Evolutionary conservation across 2,888 invertebrate species (phyloP), one percentile per base, ranked within the genome.

Genomic region (Chamaedrilus cognettii): DNA sequence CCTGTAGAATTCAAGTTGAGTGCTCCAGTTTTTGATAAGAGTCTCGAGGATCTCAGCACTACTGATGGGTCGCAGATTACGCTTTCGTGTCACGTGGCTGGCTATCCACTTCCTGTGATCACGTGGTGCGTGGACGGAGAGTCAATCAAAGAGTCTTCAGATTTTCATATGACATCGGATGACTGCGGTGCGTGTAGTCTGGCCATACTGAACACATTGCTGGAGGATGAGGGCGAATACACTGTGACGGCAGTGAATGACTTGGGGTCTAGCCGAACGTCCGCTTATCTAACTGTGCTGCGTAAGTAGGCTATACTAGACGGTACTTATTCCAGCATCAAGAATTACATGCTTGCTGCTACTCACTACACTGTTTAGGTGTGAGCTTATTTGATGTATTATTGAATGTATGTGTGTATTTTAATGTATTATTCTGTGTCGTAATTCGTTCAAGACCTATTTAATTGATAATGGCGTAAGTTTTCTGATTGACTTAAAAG

Each of bases 151-250:
- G 35, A 34, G 11, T 65, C 65, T 1, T 26, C 23, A 23, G 60
- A 58, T n/a, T 68, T 68, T 66, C 34, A 59, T 32, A 42, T 65
- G 57, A 66, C 68, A 52, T 28, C 51, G 2, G 68, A 69, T 58
- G 91, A 92, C 76, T 93, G 93, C 82, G 93, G 93, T 69, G 91
- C 91, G 52, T 92, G 93, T 61, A 70, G 73, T n/a, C 72, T 83
- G 60, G 73, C 69, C n/a, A 76, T 83, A 26, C 66, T 68, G 3
- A 78, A 81, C 60, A 77, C 80, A 15, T 74, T 78, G 35, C 72
- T 78, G 1, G 80, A 81, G 61, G 84, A 84, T 72, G 82, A 82
- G 68, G 84, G 83, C 30, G 80, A 80, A 69, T 84, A 83, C 72
- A 76, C 77, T 64, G 77, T 82, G 3, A 80, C 79, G 64, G 79